Percentiles rank a stretch among this genome's conserved stretches.
These are phyloP conservation scores for Mamestra configurata DNA, from an alignment of 1,140 invertebrate genomes.

Conservation along the genomic window DNA sequence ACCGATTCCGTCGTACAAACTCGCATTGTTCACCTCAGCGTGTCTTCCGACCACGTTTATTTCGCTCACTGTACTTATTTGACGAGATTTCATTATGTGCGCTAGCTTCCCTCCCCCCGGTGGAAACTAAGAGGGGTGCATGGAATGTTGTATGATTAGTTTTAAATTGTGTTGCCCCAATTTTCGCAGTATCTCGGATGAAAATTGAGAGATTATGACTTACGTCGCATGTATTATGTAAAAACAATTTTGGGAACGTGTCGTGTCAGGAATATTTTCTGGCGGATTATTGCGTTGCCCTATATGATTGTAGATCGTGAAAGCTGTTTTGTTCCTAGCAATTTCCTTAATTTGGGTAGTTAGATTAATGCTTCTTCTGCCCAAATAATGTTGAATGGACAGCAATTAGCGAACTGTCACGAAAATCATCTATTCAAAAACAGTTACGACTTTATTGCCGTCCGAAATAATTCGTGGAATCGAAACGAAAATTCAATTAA, in stretches of 20 bases:
- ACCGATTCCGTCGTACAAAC: conserved; percentile 30
- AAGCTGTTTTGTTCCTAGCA: background rate
- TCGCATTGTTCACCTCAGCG: conserved; percentile 53
- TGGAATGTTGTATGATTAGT: conserved; percentile 56
- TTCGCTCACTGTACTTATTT: conserved; percentile 58
- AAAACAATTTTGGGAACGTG: conserved; percentile 24
- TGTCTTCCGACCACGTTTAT: conserved; percentile 53
- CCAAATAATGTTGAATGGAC: background rate
- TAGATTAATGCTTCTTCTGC: too few relatives aligned
- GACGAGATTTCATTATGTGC: conserved; percentile 62
- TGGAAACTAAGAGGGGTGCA: conserved; percentile 44
- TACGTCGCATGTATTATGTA: conserved; percentile 23
- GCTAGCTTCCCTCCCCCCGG: conserved; percentile 47
- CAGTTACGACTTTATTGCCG: background rate
- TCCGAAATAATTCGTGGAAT: background rate
- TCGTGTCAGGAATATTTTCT: background rate
- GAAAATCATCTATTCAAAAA: background rate
- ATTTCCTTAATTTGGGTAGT: background rate
- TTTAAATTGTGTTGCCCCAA: conserved; percentile 59
- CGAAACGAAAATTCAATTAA: conserved; percentile 27
- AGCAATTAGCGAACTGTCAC: background rate
- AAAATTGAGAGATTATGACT: conserved; percentile 48
- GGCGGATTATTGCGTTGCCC: background rate
- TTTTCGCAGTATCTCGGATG: conserved; percentile 32
- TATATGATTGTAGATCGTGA: background rate